Evolutionary conservation across 2,888 invertebrate species (phyloP).

Genomic region (Hymenopus coronatus): DNA sequence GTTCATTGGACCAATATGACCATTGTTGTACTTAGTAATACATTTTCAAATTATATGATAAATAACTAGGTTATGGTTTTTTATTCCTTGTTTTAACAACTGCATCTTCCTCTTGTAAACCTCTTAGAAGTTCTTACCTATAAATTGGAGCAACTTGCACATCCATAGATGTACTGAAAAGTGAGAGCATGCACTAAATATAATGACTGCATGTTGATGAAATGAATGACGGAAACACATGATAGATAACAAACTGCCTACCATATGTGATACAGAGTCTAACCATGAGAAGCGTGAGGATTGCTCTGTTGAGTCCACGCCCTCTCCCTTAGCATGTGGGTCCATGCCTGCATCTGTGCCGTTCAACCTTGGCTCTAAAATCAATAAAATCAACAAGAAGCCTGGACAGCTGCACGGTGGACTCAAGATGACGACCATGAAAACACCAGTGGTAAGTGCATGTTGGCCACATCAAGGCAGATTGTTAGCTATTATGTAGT

Average conservation of each 20-base stretch:
- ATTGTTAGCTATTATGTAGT: background rate
- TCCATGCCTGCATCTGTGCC: background rate
- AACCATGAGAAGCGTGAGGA: conserved; percentile 27
- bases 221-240: conserved; percentile 4
- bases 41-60: background rate
- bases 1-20: background rate
- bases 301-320: conserved; percentile 24
- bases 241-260: conserved; percentile 16
- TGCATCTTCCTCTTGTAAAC: background rate
- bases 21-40: background rate
- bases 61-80: background rate
- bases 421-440: background rate
- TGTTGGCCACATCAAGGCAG: background rate
- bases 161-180: background rate
- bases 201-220: background rate
- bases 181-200: background rate
- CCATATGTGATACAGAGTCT: conserved; percentile 32
- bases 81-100: background rate
- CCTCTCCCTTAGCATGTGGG: conserved; percentile 30
- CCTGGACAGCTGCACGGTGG: background rate
- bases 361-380: background rate
- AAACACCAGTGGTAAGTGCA: conserved; percentile 12
- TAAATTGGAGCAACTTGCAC: background rate
- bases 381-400: background rate
- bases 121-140: too few species aligned